phyloP scores from a whole-genome alignment of 92 coral and sea anemone species.

The Micromussa lordhowensis region DNA sequence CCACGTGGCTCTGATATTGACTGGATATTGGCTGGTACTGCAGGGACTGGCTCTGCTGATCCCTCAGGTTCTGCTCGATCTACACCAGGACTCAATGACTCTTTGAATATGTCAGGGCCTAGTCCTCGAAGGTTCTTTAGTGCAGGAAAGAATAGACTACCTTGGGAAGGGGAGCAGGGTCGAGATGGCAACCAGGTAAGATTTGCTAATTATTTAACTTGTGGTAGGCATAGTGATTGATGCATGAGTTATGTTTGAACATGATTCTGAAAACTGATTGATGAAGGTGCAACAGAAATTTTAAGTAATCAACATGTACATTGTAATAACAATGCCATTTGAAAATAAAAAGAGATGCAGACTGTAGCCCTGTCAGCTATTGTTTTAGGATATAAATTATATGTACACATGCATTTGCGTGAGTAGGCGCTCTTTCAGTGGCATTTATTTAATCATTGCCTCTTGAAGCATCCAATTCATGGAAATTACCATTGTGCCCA shows the following conservation, averaged over 20 bases:
- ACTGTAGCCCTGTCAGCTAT: too few species aligned
- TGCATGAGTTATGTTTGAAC: not conserved
- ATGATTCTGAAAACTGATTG: not conserved
- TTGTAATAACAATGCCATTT: too few species aligned
- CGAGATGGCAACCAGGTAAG: slow-evolving; percentile 57
- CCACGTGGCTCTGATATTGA: slow-evolving; percentile 99
- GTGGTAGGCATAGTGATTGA: not conserved
- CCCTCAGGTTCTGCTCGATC: slow-evolving; percentile 84
- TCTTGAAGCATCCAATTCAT: not conserved
- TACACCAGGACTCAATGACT: slow-evolving; percentile 95
- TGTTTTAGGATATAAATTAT: too few species aligned
- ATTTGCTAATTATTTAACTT: not conserved
- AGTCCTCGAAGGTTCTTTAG: slow-evolving; percentile 94
- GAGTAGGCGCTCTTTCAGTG: too few species aligned
- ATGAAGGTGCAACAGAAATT: not conserved
- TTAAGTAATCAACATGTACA: not conserved
- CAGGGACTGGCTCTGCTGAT: slow-evolving; percentile 87
- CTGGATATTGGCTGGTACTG: slow-evolving; percentile 96
- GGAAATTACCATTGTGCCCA: not conserved
- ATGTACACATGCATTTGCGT: too few species aligned
- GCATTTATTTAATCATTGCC: not conserved
- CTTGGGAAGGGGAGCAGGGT: slow-evolving; percentile 88
- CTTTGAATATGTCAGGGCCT: slow-evolving; percentile 78
- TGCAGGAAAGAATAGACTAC: slow-evolving; percentile 92
- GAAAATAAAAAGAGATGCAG: too few species aligned